These are phyloP conservation scores for Venturia canescens DNA, from an alignment of 1,140 invertebrate genomes.

Conservation along the genomic window DNA sequence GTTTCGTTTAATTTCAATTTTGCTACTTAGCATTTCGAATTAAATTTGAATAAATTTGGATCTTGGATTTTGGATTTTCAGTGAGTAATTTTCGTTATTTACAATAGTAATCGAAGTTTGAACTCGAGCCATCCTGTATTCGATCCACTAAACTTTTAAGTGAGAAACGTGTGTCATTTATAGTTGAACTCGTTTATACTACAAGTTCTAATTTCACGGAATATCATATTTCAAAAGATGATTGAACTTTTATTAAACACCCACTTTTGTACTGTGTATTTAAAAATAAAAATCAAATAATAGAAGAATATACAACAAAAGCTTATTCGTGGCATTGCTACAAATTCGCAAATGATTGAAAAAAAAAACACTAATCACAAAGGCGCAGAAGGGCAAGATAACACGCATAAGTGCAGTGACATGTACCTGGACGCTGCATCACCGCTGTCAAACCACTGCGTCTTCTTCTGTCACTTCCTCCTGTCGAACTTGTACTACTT, in stretches of 20 bases:
- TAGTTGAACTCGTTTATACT: too few relatives aligned
- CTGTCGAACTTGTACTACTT: constrained; percentile 71
- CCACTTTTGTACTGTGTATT: not conserved
- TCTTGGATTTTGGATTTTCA: too few relatives aligned
- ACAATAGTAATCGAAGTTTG: too few relatives aligned
- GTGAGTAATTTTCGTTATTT: too few relatives aligned
- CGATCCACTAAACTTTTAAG: too few relatives aligned
- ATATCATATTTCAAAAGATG: too few relatives aligned
- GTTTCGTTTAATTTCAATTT: too few relatives aligned
- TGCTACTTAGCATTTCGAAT: too few relatives aligned
- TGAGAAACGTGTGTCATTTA: too few relatives aligned
- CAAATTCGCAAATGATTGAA: constrained; percentile 5
- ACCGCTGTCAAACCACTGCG: constrained; percentile 89
- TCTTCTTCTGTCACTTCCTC: constrained; percentile 81
- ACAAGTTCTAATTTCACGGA: too few relatives aligned
- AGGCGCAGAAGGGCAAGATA: constrained; percentile 43
- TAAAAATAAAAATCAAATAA: not conserved
- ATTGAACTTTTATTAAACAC: not conserved
- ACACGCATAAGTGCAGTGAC: constrained; percentile 46
- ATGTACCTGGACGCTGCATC: constrained; percentile 90
- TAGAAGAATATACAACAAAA: not conserved
- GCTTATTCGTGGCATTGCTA: not conserved
- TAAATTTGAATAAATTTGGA: too few relatives aligned
- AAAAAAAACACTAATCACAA: constrained; percentile 28
- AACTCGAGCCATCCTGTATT: too few relatives aligned